Percentiles rank a stretch among this genome's conserved stretches.
phyloP scores from a whole-genome alignment of 2,888 invertebrate genomes.

The Pheosia gnoma region DNA sequence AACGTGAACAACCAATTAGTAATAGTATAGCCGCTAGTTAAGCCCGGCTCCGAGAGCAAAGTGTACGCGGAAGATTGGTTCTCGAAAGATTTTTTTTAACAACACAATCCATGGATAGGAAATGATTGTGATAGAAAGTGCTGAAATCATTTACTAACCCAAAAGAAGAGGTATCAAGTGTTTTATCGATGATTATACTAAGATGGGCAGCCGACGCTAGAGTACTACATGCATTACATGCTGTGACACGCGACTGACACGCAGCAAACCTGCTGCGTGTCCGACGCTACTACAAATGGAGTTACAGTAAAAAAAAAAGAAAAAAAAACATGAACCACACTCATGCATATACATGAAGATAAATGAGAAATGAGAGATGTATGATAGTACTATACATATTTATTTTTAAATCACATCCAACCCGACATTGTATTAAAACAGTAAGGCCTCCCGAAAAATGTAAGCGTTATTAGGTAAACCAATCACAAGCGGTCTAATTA shows the following conservation, averaged over 20 bases:
- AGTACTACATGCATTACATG: slow-evolving; percentile 65
- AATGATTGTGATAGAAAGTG: slow-evolving; percentile 49
- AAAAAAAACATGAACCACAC: slow-evolving; percentile 73
- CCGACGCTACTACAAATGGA: slow-evolving; percentile 50
- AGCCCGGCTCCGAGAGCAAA: background rate
- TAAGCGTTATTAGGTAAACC: slow-evolving; percentile 79
- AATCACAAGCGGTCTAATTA: slow-evolving; percentile 75
- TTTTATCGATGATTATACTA: slow-evolving; percentile 28
- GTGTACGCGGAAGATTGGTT: background rate
- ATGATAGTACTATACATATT: slow-evolving; percentile 55
- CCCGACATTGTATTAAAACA: slow-evolving; percentile 69
- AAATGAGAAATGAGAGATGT: slow-evolving; percentile 45
- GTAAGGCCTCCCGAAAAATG: slow-evolving; percentile 49
- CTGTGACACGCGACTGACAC: slow-evolving; percentile 43
- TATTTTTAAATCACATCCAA: slow-evolving; percentile 60
- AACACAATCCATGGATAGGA: slow-evolving; percentile 82
- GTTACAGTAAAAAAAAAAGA: slow-evolving; percentile 37
- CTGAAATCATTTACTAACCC: slow-evolving; percentile 47
- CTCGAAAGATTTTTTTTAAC: slow-evolving; percentile 23
- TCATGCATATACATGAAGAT: slow-evolving; percentile 76
- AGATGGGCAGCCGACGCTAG: slow-evolving; percentile 48
- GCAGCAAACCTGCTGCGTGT: slow-evolving; percentile 24
- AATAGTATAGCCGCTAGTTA: background rate
- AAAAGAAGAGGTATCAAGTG: slow-evolving; percentile 29
- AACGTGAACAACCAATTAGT: background rate